Percentiles rank a stretch among this genome's conserved stretches.
phyloP scores from a whole-genome alignment of 2,797 vertebrate species.

The Sebastes baramenuke region DNA sequence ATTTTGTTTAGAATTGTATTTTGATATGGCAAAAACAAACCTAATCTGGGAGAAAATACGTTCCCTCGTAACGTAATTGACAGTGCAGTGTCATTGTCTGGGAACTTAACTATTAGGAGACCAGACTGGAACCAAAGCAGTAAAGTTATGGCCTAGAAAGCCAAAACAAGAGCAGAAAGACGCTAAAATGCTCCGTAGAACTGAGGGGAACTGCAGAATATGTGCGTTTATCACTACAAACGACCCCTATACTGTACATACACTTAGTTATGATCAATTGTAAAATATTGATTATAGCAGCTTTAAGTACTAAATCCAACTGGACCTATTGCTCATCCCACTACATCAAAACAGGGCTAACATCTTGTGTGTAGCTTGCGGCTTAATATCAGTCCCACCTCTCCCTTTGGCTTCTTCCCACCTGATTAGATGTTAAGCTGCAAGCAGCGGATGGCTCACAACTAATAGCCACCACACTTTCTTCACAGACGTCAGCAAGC shows the following conservation, averaged over 20 bases:
- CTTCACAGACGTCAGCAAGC: conserved; percentile 8
- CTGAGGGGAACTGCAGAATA: not conserved
- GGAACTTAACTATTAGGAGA: too few species aligned
- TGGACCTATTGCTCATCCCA: not conserved
- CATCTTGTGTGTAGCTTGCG: not conserved
- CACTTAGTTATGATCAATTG: not conserved
- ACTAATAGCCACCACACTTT: conserved; percentile 18
- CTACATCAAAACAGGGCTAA: not conserved
- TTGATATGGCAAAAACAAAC: too few species aligned
- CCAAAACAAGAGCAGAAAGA: not conserved
- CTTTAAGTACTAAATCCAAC: not conserved
- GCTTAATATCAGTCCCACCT: not conserved
- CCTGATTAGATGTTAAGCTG: not conserved
- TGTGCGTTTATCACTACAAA: not conserved
- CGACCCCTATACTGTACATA: not conserved
- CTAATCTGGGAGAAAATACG: too few species aligned
- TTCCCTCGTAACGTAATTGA: too few species aligned
- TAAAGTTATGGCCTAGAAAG: not conserved
- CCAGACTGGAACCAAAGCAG: too few species aligned
- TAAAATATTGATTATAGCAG: too few species aligned
- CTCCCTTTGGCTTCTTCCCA: not conserved
- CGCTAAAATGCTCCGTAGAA: rapidly evolving
- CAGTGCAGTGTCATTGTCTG: too few species aligned
- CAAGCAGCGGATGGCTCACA: not conserved
- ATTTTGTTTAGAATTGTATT: too few species aligned